These are phyloP conservation scores for Leptopilina drosophilae DNA, from an alignment of 2,888 invertebrate species.

Conservation along the genomic window DNA sequence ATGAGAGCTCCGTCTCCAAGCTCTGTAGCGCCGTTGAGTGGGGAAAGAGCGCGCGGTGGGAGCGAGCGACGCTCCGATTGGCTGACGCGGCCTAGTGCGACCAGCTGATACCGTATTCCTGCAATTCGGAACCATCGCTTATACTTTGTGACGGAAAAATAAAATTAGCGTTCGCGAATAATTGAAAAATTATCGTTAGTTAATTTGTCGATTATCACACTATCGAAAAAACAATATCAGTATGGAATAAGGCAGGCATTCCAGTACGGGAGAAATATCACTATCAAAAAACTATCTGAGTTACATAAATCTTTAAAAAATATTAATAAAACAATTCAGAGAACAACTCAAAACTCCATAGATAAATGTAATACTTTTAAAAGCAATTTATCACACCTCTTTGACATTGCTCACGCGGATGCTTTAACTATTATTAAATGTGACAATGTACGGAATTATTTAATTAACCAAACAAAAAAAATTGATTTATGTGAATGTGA, in stretches of 20 bases:
- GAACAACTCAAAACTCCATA: background rate
- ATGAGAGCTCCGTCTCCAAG: too few relatives aligned
- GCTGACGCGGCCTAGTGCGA: too few relatives aligned
- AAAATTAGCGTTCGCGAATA: too few relatives aligned
- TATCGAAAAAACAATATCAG: background rate
- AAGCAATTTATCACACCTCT: background rate
- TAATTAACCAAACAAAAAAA: background rate
- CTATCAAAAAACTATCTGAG: background rate
- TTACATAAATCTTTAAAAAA: constrained; percentile 14
- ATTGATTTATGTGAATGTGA: background rate
- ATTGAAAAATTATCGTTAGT: too few relatives aligned
- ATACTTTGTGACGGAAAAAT: too few relatives aligned
- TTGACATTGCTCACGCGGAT: background rate
- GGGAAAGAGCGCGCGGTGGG: too few relatives aligned
- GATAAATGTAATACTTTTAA: background rate
- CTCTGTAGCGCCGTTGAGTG: too few relatives aligned
- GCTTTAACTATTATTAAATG: background rate
- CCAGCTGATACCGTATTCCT: too few relatives aligned
- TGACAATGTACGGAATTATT: background rate
- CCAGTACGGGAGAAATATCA: background rate
- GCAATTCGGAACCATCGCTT: too few relatives aligned
- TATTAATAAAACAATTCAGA: constrained; percentile 7
- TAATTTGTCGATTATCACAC: too few relatives aligned
- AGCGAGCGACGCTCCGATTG: too few relatives aligned
- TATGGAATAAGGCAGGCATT: constrained; percentile 9